Evolutionary conservation across 2,113 vertebrate genomes (phyloP).

Genomic region (Osmerus mordax): DNA sequence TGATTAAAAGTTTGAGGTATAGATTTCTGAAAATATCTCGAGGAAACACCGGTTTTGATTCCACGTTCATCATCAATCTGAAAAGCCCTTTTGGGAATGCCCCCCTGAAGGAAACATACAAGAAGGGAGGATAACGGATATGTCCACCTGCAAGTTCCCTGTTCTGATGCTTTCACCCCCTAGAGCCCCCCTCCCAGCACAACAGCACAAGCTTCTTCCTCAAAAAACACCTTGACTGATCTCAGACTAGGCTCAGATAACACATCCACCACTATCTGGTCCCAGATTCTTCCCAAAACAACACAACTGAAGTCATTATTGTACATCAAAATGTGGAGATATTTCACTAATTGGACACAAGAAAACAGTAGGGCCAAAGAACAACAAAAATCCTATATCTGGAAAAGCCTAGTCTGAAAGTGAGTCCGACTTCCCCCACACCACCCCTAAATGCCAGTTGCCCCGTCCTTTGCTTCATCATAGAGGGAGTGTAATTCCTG

Average conservation of each 20-base stretch:
- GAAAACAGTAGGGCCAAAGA: background rate
- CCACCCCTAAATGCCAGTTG: constrained; percentile 1
- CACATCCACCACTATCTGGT: constrained; percentile 13
- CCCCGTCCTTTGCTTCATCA: constrained; percentile 39
- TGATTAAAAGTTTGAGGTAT: constrained; percentile 26
- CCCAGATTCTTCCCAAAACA: constrained; percentile 10
- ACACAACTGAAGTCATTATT: background rate
- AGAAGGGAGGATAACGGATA: constrained; percentile 28
- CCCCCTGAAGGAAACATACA: constrained; percentile 35
- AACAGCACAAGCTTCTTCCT: constrained; percentile 55
- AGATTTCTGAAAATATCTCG: constrained; percentile 15
- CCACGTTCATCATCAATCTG: background rate
- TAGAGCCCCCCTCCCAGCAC: constrained; percentile 40
- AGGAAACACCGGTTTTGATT: constrained; percentile 34
- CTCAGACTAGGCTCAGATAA: constrained; percentile 67
- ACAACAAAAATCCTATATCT: background rate
- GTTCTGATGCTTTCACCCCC: constrained; percentile 57
- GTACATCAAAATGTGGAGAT: background rate
- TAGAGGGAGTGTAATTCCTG: constrained; percentile 55
- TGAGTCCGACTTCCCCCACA: constrained; percentile 42
- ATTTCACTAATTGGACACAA: background rate
- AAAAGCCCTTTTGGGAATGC: constrained; percentile 10
- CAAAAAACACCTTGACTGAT: constrained; percentile 49
- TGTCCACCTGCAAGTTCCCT: constrained; percentile 52
- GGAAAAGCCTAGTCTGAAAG: constrained; percentile 70